Evolutionary conservation across 53 echinoderm and acorn worm genomes (phyloP), one percentile per base, ranked within the genome.

Genomic region (Apostichopus leukothele): DNA sequence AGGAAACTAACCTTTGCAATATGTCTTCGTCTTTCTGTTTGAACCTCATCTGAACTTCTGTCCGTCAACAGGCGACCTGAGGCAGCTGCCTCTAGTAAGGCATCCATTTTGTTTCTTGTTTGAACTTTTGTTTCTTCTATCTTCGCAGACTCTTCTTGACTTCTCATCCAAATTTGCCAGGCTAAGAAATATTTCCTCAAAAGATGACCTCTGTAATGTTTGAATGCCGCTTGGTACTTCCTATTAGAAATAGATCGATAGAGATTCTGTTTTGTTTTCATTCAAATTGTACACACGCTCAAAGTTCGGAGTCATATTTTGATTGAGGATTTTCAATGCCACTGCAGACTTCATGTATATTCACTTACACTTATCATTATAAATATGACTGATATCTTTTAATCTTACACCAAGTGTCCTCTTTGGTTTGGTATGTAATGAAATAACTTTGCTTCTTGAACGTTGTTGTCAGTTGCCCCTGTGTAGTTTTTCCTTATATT

Each of bases 61-160:
- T 95, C 90, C 83, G 94, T 96, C 98, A 96, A 98, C 22, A 98
- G 90, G 76, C 93, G 96, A 9, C 98, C 98, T 27, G 94, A 93
- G n/a, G 98, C 98, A 76, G 97, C 98, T 16, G 98, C 98, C 68
- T 98, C 94, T 21, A 98, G 89, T 75, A 98, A 98, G 87, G 94
- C 90, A 25, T 94, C 94, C 98, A 98, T 98, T 90, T 96, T 95
- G 88, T 80, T 90, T 87, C 88, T 92, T 53, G 76, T 90, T 87
- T 95, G 91, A 52, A 91, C 77, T 18, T 95, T 75, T 5, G 73
- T 68, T 76, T 86, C 78, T 66, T 91, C 87, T 14, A 89, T 89
- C 83, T 83, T 87, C 67, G 89, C 51, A 6, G 50, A 60, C 63
- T 92, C 90, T 73, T 89, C 88, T 10, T 88, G 74, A 75, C 89